Base-by-base conservation (phyloP, 2,113 vertebrate species). In the Equus quagga region DNA sequence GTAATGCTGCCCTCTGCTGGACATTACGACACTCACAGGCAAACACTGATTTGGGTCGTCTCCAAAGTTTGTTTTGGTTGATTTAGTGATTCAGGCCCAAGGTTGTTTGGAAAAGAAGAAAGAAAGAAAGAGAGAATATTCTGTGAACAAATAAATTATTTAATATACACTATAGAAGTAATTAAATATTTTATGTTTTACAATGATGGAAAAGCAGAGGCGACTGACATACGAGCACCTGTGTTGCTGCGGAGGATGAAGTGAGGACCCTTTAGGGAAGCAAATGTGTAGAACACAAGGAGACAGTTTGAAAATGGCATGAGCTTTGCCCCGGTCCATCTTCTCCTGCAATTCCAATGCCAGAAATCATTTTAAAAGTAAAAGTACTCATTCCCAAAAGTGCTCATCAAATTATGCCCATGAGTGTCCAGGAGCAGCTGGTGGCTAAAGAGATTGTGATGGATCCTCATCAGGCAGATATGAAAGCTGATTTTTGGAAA, bases 1-100 rank as follows among this genome's bases (percentile, higher is more conserved):
- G 24, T 23, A 6, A 6, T 86, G 79, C 95, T 97, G 92, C 89
- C 95, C 88, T 97, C 97, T 97, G 33, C 94, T 96, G 97, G 95
- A 36, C 41, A 28, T 3, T 4, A 19, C 6, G 28, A 91, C 93
- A 89, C 21, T 65, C 41, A 65, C 96, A 93, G 62, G 51, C 9
- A 13, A 86, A 91, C 18, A 86, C 2, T 3, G 15, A 31, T 8
- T 2, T 0, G 4, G 26, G 46, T 75, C 67, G 5, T 26, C 13
- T 31, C 10, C 49, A 15, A 49, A 67, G 26, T 62, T 73, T 62
- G 28, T 62, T 24, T 56, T 5, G 11, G 64, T 83, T 70, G 31
- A 44, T 90, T 92, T 89, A 65, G 76, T 31, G 58, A 69, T 56
- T 82, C 8, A n/a, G 5, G 31, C 54, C 13, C 24, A 89, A 65